Conservation (phyloP, 2,113 vertebrate genomes). For the Brachyistius frenatus region DNA sequence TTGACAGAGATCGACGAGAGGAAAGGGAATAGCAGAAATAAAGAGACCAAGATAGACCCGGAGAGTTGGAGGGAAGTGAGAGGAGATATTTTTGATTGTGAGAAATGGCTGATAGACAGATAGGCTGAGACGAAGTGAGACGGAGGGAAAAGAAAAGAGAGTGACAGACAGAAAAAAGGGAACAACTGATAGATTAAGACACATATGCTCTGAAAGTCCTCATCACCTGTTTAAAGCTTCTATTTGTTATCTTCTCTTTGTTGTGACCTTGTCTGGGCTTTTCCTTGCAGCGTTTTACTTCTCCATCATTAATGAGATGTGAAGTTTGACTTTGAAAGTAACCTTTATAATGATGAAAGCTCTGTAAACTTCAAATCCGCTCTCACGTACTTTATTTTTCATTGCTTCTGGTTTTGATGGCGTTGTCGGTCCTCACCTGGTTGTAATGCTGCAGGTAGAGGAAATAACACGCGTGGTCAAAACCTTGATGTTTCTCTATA, state of each 20-base stretch:
- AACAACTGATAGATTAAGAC: conserved; percentile 1
- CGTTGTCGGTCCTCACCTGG: not conserved
- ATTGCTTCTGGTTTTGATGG: not conserved
- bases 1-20: not conserved
- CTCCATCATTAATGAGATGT: not conserved
- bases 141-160: not conserved
- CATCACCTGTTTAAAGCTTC: not conserved
- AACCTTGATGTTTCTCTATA: no score
- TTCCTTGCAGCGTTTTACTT: conserved; percentile 1
- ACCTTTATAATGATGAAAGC: conserved; percentile 9
- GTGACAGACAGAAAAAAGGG: not conserved
- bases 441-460: no score
- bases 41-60: conserved; percentile 5
- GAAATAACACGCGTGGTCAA: no score
- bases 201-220: not conserved
- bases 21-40: conserved; percentile 21
- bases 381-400: not conserved
- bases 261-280: conserved; percentile 1
- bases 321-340: conserved; percentile 46
- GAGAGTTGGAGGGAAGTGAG: conserved; percentile 14
- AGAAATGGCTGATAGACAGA: conserved; percentile 35
- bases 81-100: conserved; percentile 35
- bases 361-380: not conserved
- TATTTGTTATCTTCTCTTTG: conserved; percentile 11
- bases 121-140: conserved; percentile 14